Evolutionary conservation across 2,888 invertebrate genomes (phyloP).

Genomic region (Bombyx huttoni): DNA sequence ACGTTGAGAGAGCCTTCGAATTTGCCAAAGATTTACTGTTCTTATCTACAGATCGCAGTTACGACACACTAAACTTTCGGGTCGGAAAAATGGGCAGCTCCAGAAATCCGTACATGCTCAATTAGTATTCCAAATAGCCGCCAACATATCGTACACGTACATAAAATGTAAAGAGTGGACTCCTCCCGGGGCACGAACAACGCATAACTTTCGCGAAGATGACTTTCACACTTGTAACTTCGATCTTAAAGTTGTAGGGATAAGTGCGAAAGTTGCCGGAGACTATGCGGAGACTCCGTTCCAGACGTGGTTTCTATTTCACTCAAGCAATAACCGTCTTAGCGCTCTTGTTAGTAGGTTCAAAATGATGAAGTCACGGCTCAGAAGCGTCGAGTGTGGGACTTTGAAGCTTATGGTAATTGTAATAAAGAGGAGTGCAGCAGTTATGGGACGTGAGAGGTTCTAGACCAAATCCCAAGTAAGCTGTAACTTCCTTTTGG

Average conservation of each 20-base stretch:
- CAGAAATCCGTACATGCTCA: slow-evolving; percentile 49
- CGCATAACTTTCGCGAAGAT: slow-evolving; percentile 55
- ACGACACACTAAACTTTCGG: slow-evolving; percentile 5
- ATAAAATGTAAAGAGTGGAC: slow-evolving; percentile 71
- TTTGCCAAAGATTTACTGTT: neutral
- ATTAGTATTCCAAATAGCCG: slow-evolving; percentile 71
- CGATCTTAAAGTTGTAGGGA: slow-evolving; percentile 43
- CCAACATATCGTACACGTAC: slow-evolving; percentile 65
- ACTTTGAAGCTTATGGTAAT: slow-evolving; percentile 73
- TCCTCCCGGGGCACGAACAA: slow-evolving; percentile 59
- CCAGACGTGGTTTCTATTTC: slow-evolving; percentile 64
- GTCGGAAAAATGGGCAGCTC: slow-evolving; percentile 14
- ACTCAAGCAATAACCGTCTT: slow-evolving; percentile 69
- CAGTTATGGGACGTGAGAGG: slow-evolving; percentile 73
- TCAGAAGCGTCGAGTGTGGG: slow-evolving; percentile 61
- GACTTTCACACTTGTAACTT: slow-evolving; percentile 36
- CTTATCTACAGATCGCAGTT: slow-evolving; percentile 13
- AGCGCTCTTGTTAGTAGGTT: slow-evolving; percentile 63
- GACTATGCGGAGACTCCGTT: slow-evolving; percentile 37
- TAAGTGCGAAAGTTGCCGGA: slow-evolving; percentile 57
- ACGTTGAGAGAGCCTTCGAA: neutral
- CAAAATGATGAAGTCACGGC: slow-evolving; percentile 63
- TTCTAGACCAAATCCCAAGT: slow-evolving; percentile 74
- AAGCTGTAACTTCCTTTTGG: slow-evolving; percentile 75
- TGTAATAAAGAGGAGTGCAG: slow-evolving; percentile 74